Evolutionary conservation across 2,888 invertebrate species (phyloP).

Genomic region (Thelaira solivaga): DNA sequence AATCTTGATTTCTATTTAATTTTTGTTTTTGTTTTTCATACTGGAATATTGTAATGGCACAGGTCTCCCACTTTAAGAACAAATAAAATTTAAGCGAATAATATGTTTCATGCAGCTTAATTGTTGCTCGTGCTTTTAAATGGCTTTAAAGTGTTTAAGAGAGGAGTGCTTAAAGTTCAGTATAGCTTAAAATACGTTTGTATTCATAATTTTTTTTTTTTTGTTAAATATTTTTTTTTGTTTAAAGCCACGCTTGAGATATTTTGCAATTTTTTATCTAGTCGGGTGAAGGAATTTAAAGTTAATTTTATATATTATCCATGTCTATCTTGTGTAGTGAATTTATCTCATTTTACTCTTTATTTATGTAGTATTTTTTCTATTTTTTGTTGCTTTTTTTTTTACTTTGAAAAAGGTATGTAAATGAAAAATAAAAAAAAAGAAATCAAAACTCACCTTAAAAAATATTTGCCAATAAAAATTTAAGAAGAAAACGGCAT

Average conservation of each 20-base stretch:
- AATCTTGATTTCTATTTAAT: no score
- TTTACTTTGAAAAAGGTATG: no score
- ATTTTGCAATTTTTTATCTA: constrained; percentile 54
- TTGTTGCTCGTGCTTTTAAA: no score
- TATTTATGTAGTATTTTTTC: no score
- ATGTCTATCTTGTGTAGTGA: constrained; percentile 3
- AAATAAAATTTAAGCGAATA: no score
- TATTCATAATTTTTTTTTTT: neutral
- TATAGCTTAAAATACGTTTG: neutral
- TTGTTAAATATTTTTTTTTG: neutral
- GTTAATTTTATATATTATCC: constrained; percentile 10
- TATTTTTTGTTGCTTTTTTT: no score
- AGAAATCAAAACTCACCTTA: constrained; percentile 47
- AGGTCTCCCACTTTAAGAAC: no score
- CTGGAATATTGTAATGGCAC: no score
- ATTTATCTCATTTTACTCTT: constrained; percentile 9
- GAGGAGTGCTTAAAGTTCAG: constrained; percentile 12
- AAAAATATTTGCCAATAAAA: constrained; percentile 1
- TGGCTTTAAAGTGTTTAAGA: no score
- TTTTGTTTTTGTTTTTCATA: no score
- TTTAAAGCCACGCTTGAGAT: constrained; percentile 54
- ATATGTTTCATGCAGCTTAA: no score
- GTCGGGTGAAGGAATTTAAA: constrained; percentile 35
- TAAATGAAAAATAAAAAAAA: constrained; percentile 23
- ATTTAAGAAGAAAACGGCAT: neutral